These are phyloP conservation scores for Bursaphelenchus okinawaensis DNA, from an alignment of 2,888 invertebrate genomes.

Conservation along the genomic window DNA sequence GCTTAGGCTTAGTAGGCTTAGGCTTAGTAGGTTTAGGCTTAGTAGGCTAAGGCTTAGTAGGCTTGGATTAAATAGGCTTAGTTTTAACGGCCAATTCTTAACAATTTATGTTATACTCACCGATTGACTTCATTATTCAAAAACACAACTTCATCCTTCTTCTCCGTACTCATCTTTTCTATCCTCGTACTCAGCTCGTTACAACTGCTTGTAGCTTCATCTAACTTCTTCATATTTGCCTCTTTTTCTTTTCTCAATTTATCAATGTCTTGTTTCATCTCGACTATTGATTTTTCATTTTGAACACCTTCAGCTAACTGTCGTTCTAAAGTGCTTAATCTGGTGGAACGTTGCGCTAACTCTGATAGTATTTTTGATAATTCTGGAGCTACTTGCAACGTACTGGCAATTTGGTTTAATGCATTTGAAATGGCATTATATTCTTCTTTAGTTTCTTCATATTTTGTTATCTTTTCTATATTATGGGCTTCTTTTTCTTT, in stretches of 20 bases:
- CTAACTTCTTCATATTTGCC: constrained; percentile 10
- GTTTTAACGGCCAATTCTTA: no score
- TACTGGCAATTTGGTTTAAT: background rate
- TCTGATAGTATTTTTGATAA: background rate
- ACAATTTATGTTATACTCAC: no score
- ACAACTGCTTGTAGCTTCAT: background rate
- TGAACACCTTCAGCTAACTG: background rate
- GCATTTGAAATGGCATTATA: background rate
- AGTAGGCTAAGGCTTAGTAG: no score
- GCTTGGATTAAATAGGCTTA: no score
- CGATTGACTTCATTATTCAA: constrained; percentile 8
- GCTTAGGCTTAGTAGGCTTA: no score
- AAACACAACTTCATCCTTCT: background rate
- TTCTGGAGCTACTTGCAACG: background rate
- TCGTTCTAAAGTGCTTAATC: background rate
- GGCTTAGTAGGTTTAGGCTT: no score
- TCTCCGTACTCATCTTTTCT: background rate
- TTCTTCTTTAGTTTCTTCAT: background rate
- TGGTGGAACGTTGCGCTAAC: background rate
- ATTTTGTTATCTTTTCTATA: background rate
- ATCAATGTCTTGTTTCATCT: constrained; percentile 12
- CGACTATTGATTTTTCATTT: constrained; percentile 6
- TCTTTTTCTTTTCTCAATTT: constrained; percentile 19
- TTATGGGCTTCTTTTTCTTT: background rate
- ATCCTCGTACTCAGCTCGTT: background rate